Evolutionary conservation across 2,797 vertebrate genomes (phyloP).

Genomic region (Artibeus jamaicensis): DNA sequence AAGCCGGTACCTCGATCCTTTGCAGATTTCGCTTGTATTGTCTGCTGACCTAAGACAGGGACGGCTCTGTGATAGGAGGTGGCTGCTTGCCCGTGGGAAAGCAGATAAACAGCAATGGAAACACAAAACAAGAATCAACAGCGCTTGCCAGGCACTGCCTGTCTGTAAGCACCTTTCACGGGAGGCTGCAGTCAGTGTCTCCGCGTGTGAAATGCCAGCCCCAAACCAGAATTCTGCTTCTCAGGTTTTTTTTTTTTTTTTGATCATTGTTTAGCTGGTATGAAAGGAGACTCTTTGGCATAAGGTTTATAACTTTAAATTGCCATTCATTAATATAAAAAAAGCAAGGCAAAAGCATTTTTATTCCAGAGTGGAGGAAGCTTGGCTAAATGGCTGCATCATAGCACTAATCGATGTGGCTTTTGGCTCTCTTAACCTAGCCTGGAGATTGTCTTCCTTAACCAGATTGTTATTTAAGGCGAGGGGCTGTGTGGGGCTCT

Average conservation of each 20-base stretch:
- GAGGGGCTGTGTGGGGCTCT: not conserved
- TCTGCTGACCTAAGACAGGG: constrained; percentile 51
- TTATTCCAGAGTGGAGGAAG: not conserved
- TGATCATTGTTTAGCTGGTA: not conserved
- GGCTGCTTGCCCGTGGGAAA: constrained; percentile 1
- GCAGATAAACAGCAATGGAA: not conserved
- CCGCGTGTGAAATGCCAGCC: not conserved
- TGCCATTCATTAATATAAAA: not conserved
- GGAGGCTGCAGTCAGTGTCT: not conserved
- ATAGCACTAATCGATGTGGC: not conserved
- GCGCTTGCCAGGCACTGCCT: not conserved
- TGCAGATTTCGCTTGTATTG: constrained; percentile 37
- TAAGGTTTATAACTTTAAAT: not conserved
- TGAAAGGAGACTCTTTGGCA: not conserved
- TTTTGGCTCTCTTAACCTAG: not conserved
- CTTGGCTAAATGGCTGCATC: not conserved
- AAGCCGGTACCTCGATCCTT: not conserved
- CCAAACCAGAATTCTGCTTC: not conserved
- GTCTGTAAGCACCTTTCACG: not conserved
- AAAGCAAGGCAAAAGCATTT: not conserved
- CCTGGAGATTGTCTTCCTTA: not conserved
- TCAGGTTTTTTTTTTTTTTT: not conserved
- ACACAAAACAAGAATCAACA: not conserved
- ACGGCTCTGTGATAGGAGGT: not conserved
- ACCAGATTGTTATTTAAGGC: not conserved